Percentiles rank a stretch among this genome's conserved stretches.
Evolutionary conservation across 2,888 invertebrate species (phyloP).

Genomic region (Orchesella flavescens): DNA sequence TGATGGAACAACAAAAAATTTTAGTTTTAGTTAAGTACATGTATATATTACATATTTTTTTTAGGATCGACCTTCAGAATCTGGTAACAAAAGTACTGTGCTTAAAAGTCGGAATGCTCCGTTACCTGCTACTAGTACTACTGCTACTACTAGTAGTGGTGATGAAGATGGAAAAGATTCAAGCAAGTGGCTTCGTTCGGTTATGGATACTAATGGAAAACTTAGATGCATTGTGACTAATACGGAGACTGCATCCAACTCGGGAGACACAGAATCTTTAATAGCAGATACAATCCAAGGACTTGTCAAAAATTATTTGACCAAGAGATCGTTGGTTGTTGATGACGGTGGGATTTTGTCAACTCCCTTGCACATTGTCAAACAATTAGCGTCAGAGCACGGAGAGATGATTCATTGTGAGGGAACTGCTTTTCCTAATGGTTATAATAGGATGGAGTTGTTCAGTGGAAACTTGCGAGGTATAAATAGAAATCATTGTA

Average conservation of each 20-base stretch:
- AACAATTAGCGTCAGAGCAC: conserved; percentile 47
- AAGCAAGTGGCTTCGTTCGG: conserved; percentile 36
- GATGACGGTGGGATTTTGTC: conserved; percentile 44
- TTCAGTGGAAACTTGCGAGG: conserved; percentile 54
- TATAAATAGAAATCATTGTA: not conserved
- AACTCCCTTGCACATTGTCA: conserved; percentile 63
- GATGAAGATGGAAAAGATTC: not conserved
- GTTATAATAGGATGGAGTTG: conserved; percentile 44
- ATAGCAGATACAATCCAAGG: conserved; percentile 29
- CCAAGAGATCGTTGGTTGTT: conserved; percentile 34
- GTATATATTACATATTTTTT: too few species aligned
- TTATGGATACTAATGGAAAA: not conserved
- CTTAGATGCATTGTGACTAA: conserved; percentile 16
- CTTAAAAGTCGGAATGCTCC: too few species aligned
- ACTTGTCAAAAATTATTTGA: conserved; percentile 17
- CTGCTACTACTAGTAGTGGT: not conserved
- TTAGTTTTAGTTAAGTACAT: too few species aligned
- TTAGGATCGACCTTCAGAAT: too few species aligned
- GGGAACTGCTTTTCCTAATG: not conserved
- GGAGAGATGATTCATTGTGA: conserved; percentile 48
- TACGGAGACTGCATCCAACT: not conserved
- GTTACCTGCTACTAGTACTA: too few species aligned
- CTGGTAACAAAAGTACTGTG: too few species aligned
- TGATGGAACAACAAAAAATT: too few species aligned
- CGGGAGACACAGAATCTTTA: conserved; percentile 13